Base-by-base conservation (phyloP, 2,113 vertebrate genomes). In the Ciconia boyciana region DNA sequence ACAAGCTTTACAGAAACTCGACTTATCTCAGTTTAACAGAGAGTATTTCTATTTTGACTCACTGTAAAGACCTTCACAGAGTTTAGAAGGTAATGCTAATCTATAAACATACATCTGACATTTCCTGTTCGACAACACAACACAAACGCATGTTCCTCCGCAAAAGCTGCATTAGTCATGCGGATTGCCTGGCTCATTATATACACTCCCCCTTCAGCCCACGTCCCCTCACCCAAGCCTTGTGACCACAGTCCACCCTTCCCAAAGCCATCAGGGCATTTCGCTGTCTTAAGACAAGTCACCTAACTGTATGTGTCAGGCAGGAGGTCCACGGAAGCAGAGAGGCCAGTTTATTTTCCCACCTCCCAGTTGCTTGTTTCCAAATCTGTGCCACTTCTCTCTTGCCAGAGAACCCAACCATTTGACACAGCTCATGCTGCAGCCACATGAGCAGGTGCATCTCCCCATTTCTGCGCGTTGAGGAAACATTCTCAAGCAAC, bases 101-200 rank as follows among this genome's bases (percentile, higher is more conserved):
- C 52, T 81, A 20, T 65, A 71, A 93, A 43, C 85, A 87, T 44
- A 43, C 87, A 92, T 13, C 93, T 89, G 79, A 80, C 48, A 89
- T 87, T 95, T 97, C 94, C 94, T 95, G 91, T 89, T 97, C 26
- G 13, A 94, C 89, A 76, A 75, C 77, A 83, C 94, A 86, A 87
- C 93, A 15, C 95, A 11, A 39, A 49, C 87, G 79, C 11, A 25
- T 8, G 91, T 9, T 79, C 78, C 75, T 78, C 43, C 29, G 3
- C 54, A 65, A 24, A n/a, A 46, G 16, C 74, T 70, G 36, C 66
- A 16, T 91, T 41, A 94, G 66, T 95, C 91, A 93, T 5, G 49
- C 87, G 65, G 48, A 77, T 16, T 34, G 84, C 80, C 49, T 22
- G 58, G 13, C 81, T 77, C 43, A 1, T 29, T 8, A 29, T 1